Base-by-base conservation (phyloP, 2,113 vertebrate species). In the Manacus vitellinus region DNA sequence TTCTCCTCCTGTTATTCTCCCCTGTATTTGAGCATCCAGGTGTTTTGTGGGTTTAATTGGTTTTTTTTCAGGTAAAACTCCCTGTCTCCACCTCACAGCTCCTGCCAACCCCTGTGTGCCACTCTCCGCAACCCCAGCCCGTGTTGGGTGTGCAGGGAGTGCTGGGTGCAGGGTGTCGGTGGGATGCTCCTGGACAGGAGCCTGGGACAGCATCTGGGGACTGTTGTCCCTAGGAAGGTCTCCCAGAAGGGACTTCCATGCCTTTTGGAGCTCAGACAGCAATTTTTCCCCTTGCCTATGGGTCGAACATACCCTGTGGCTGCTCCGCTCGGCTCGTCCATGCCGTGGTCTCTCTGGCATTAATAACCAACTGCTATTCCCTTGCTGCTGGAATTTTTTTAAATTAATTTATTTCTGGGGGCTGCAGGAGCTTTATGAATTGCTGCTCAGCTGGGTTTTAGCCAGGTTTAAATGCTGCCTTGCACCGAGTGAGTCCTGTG, bases 241-340 rank as follows among this genome's bases (percentile, higher is more conserved):
- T 71, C 67, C 62, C 91, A 77, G 28, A 16, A 41, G 46, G 33
- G 2, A 14, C 3, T 85, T 49, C 41, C n/a, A 3, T 3, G 8
- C 23, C 39, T 88, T 84, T 47, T n/a, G 47, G 70, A 46, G 86
- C 79, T 4, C 31, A 46, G 35, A n/a, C 51, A 44, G 78, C 37
- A 25, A 19, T 52, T 85, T 24, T 19, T 75, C 22, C 18, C 1
- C 0, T 61, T 67, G 30, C 47, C 35, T 18, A 0, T 21, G 83
- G 72, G 43, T 67, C 9, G 0, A 3, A 23, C 0, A 0, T 22
- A 6, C 63, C 51, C 31, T 13, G 33, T 0, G 1, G 20, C 17
- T 1, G 0, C 49, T 17, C 16, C 8, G 13, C 27, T 43, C 55
- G 13, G 58, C 65, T 84, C 74, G 28, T 31, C 46, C 0, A 8